A percentile compares a stretch with the other conserved stretches of the same genome.
These are phyloP conservation scores for Lutraria lutraria DNA, from an alignment of 2,888 invertebrate genomes.

Conservation along the genomic window DNA sequence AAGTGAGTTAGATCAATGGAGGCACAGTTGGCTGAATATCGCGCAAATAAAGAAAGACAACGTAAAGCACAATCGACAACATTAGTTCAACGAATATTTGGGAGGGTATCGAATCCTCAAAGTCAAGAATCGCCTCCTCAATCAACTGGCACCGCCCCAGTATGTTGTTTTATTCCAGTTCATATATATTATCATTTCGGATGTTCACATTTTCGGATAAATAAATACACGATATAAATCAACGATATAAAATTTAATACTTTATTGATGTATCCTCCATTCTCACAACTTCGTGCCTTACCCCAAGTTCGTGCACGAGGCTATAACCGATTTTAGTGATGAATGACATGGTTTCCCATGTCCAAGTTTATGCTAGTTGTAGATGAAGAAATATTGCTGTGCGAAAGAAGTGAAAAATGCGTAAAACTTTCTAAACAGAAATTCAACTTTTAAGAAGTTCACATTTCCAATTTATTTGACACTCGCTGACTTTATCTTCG, in stretches of 20 bases:
- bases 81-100: neutral
- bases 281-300: no score
- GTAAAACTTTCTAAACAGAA: no score
- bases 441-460: no score
- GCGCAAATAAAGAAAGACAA: constrained; percentile 74
- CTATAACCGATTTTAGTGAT: no score
- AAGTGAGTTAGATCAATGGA: constrained; percentile 71
- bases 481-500: no score
- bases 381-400: no score
- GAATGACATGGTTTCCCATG: no score
- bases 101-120: neutral
- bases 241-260: neutral
- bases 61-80: constrained; percentile 26
- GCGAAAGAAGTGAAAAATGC: no score
- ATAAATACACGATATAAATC: neutral
- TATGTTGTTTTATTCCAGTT: neutral
- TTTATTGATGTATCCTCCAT: neutral
- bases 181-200: neutral
- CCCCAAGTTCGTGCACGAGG: no score
- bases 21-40: constrained; percentile 77
- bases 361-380: no score
- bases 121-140: neutral
- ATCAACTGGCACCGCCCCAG: neutral
- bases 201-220: neutral
- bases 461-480: no score